Evolutionary conservation across 2,888 invertebrate species (phyloP), one percentile per base, ranked within the genome.

Genomic region (Coremacera marginata): DNA sequence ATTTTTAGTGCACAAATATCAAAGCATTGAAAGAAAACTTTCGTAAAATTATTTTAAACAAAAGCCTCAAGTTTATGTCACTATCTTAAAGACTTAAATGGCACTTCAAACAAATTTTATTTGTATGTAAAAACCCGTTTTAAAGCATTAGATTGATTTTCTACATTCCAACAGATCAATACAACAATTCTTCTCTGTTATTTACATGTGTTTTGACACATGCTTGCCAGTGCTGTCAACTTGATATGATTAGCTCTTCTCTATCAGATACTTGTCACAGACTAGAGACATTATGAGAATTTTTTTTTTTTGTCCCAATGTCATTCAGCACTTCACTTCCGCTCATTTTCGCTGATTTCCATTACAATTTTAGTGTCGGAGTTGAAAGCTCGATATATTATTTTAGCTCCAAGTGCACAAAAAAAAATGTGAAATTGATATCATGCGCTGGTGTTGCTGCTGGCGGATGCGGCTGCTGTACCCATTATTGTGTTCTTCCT

Each of bases 391-490:
- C 16, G 71, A 57, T 37, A 37, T 71, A 37, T n/a, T 71, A 7
- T 37, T 19, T 19, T n/a, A 22, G 9, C 57, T 25, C 57, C 57
- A 60, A 27, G 27, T 60, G 9, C 14, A 25, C 25, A 60, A 34
- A 55, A 57, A 60, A 55, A 57, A 60, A 25, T 14, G 11, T 73
- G 73, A 73, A 73, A 73, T 63, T 52, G 73, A 74, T 74, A 67
- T 52, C 49, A 44, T 22, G 51, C 11, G 27, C 74, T 74, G 65
- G 74, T 74, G 74, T 67, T 44, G 52, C 74, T 16, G 27, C 49
- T 70, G 67, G 73, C 73, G 72, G 77, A 72, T 77, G 51, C 60
- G 72, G 68, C 60, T 77, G 76, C 65, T 44, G 72, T 63, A n/a
- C 19, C 62, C 44, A 34, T 31, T 19, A 60, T 49, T 25, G 49